Conservation (phyloP, 2,113 vertebrate genomes). For the Diphyllodes magnificus region DNA sequence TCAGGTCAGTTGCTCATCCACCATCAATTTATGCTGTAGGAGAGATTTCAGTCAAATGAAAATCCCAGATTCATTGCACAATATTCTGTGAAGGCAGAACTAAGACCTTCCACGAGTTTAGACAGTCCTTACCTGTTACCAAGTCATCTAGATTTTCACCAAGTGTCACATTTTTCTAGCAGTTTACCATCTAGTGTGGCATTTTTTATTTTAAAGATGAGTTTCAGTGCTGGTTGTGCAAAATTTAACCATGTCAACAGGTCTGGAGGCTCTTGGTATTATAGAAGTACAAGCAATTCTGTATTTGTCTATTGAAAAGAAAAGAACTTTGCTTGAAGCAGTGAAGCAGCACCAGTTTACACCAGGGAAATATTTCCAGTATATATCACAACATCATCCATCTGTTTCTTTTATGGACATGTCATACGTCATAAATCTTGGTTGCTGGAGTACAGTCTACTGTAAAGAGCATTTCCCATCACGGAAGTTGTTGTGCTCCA, state of each 20-base stretch:
- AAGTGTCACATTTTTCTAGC: not conserved
- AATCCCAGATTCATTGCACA: not conserved
- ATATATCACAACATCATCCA: not conserved
- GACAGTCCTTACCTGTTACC: not conserved
- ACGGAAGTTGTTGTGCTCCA: not conserved
- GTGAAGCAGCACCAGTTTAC: not conserved
- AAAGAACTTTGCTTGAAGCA: not conserved
- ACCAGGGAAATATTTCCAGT: not conserved
- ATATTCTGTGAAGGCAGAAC: not conserved
- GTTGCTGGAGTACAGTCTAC: not conserved
- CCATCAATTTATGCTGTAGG: not conserved
- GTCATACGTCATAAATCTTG: not conserved
- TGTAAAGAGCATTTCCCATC: not conserved
- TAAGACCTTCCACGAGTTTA: not conserved
- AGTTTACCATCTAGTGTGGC: not conserved
- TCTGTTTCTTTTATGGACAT: not conserved
- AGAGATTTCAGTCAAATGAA: not conserved
- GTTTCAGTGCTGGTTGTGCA: not conserved
- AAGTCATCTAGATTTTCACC: not conserved
- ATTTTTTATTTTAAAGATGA: not conserved
- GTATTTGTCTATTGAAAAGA: not conserved
- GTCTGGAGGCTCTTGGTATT: not conserved
- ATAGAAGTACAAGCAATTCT: not conserved
- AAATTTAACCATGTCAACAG: fast-evolving
- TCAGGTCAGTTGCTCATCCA: not conserved